Evolutionary conservation across 2,113 vertebrate genomes (phyloP), one percentile per base, ranked within the genome.

Genomic region (Fulmarus glacialis): DNA sequence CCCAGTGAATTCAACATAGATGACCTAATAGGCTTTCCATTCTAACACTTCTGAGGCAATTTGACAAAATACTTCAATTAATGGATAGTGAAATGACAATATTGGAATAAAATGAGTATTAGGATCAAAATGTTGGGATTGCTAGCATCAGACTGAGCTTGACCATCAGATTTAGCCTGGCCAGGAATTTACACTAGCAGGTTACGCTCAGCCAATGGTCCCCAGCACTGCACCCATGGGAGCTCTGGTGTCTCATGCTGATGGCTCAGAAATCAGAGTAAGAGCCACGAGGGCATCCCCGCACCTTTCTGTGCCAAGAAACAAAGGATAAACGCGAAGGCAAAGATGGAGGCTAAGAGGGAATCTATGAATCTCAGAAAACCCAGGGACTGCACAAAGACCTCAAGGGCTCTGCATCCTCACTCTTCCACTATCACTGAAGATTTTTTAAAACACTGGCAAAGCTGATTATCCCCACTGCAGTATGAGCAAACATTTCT

Each of bases 181-280:
- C 13, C 40, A 74, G 70, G 52, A 43, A 24, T 73, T 71, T 12
- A 34, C 15, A 9, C 7, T 3, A 19, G 27, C 4, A 55, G n/a
- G 19, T 81, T 43, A 34, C 1, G 9, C 15, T 75, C 19, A 15
- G 21, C 6, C 82, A 34, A 23, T 2, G 38, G 53, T 4, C 66
- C 14, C 27, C 45, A 45, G 23, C 17, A 6, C 3, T 30, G 52
- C 4, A 4, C 12, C 79, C 55, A 10, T 0, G 6, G 81, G 77
- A 73, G 26, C 45, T 53, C 40, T 84, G 55, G 4, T 52, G 15
- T 45, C 43, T 40, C 63, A 52, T 0, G 0, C 4, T 67, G 36
- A 38, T 1, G 12, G 45, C 30, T 32, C 77, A 73, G 43, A 42
- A 89, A 81, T 1, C 43, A 10, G 36, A n/a, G 14, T 16, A 50